Evolutionary conservation across 2,888 invertebrate genomes (phyloP), one percentile per base, ranked within the genome.

Genomic region (Automeris io): DNA sequence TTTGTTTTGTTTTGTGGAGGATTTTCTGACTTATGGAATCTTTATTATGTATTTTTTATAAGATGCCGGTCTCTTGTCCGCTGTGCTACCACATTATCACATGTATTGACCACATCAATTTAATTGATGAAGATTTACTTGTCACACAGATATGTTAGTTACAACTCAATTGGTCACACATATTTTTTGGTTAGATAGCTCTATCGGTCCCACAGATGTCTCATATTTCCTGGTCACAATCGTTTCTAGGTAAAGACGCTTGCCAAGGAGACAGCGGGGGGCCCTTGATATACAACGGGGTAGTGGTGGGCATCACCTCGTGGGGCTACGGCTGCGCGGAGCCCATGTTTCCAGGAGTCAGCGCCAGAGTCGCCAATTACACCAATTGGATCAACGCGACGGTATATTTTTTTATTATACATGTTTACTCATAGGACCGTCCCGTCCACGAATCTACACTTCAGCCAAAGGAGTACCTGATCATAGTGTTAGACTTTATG

Each of bases 241-340:
- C 19, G 3, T 25, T 45, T 44, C 0, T 48, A 74, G 85, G 81
- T 1, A 61, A 57, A 21, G 86, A 86, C 56, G 75, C 83, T 6
- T 86, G 86, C 40, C 79, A 86, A 51, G 89, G 88, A 13, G 89
- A 89, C 71, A 87, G 88, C 47, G 89, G 89, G 0, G 89, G 89
- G 1, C 88, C 89, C 24, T 66, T 89, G 45, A 55, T 81, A 35
- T 75, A 69, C 65, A 51, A 51, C 26, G 74, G 65, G 22, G 57
- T 72, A 45, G 72, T 88, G 54, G 88, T 88, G 57, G 89, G 89
- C 9, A 50, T 89, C 46, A 88, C 88, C n/a, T 89, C 89, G 25
- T 89, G 88, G 87, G 89, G 89, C 41, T 69, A 61, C 53, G 73
- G 81, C 36, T 89, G 89, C 55, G 89, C 80, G 2, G 57, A 71